Evolutionary conservation across 2,888 invertebrate genomes (phyloP), one percentile per base, ranked within the genome.

Genomic region (Mechanitis mazaeus): DNA sequence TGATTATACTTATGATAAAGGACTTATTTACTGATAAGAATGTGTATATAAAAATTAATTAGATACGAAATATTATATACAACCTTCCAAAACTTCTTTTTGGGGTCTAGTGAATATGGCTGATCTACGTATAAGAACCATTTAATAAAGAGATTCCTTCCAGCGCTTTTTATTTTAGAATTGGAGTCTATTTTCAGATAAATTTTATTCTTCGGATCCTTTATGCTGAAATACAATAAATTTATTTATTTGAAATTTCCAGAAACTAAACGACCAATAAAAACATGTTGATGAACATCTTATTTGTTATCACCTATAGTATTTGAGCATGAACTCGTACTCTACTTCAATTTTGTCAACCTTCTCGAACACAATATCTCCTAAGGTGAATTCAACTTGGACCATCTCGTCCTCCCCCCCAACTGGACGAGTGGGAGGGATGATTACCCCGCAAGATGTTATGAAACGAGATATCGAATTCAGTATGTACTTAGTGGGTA

Each of bases 381-480:
- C 65, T 46, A 74, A 42, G 12, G 63, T 61, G 11, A 71, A 68
- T 45, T 73, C 76, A 1, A 82, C 55, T 50, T 71, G 68, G 11
- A 82, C 58, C 3, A 71, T 56, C 20, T 75, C 73, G 33, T 72
- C 72, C 1, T 64, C 60, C 2, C 71, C 64, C 20, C 66, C 69
- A 64, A 71, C 72, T 54, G 78, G 73, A 33, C 72, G 78, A 54
- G 69, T 74, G 0, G 86, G 84, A 0, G 85, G 84, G 0, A 87
- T 74, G 58, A 87, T 81, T 28, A 87, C 74, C 0, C 87, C 85
- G 53, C 89, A 89, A 3, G 84, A 75, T 0, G 83, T 79, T 2
- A 81, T 79, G 59, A 84, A 78, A 9, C 86, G 77, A 0, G 84
- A 77, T 1, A 88, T 72, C 2, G 76, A 80, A 70, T 87, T 87